These are phyloP conservation scores for Chionoecetes opilio DNA, from an alignment of 1,140 invertebrate genomes.

Conservation along the genomic window DNA sequence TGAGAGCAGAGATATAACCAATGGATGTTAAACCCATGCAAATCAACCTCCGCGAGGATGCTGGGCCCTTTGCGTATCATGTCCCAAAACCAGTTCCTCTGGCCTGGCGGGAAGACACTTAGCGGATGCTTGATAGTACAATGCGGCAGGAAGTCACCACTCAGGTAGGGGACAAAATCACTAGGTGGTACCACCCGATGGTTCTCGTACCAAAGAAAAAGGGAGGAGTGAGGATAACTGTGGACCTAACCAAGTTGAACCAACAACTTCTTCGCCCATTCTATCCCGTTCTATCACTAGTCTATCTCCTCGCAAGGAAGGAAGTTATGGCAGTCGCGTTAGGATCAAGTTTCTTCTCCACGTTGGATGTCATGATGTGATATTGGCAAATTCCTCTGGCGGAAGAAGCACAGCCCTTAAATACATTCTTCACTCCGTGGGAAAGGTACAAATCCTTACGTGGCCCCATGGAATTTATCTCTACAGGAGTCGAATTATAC, in stretches of 20 bases:
- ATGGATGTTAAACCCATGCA: background rate
- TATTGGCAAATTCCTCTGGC: background rate
- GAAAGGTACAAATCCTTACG: background rate
- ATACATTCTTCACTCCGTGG: slow-evolving; percentile 33
- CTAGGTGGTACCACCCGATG: background rate
- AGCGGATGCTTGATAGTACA: too few species aligned
- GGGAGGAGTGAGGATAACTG: background rate
- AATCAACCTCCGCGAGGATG: too few species aligned
- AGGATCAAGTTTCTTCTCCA: too few species aligned
- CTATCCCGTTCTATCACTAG: too few species aligned
- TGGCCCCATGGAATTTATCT: background rate
- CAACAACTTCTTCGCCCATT: background rate
- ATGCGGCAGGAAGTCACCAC: too few species aligned
- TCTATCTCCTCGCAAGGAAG: too few species aligned
- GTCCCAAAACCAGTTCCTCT: too few species aligned
- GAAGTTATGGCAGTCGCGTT: too few species aligned
- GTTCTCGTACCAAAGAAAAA: background rate
- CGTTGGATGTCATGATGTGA: too few species aligned
- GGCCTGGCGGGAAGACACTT: too few species aligned
- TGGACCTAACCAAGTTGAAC: slow-evolving; percentile 1
- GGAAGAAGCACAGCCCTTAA: background rate
- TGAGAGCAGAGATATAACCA: background rate
- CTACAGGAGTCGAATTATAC: background rate
- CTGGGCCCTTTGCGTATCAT: too few species aligned
- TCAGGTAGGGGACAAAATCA: too few species aligned